A percentile compares a stretch with the other conserved stretches of the same genome.
Conservation (phyloP, 2,113 vertebrate genomes). For the Noctilio leporinus region DNA sequence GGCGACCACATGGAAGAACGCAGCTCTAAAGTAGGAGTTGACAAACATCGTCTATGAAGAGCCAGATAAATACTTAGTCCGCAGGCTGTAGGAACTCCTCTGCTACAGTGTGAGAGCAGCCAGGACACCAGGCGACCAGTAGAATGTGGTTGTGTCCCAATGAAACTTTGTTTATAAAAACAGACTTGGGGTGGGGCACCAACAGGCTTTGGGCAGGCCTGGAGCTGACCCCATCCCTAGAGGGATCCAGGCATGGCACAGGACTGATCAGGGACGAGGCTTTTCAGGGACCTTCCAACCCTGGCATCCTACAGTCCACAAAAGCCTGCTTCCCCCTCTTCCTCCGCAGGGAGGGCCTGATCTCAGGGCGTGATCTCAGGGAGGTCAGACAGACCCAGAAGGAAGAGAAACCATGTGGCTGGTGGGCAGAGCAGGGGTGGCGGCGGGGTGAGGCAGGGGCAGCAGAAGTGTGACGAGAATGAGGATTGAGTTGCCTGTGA, state of each 20-base stretch:
- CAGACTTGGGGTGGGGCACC: background rate
- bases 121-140: accelerated
- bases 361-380: background rate
- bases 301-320: background rate
- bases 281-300: background rate
- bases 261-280: background rate
- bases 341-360: background rate
- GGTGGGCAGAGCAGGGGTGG: background rate
- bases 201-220: background rate
- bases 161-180: too few relatives aligned
- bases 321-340: background rate
- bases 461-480: background rate
- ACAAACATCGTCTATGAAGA: background rate
- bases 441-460: background rate
- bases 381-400: background rate
- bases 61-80: accelerated
- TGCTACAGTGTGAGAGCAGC: background rate
- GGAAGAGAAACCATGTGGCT: background rate
- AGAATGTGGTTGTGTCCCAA: accelerated
- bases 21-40: background rate
- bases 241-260: background rate
- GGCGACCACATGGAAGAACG: too few relatives aligned
- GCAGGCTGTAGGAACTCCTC: accelerated
- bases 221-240: background rate
- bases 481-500: accelerated